These are phyloP conservation scores for Idaea aversata DNA, from an alignment of 2,888 invertebrate species.

Conservation along the genomic window DNA sequence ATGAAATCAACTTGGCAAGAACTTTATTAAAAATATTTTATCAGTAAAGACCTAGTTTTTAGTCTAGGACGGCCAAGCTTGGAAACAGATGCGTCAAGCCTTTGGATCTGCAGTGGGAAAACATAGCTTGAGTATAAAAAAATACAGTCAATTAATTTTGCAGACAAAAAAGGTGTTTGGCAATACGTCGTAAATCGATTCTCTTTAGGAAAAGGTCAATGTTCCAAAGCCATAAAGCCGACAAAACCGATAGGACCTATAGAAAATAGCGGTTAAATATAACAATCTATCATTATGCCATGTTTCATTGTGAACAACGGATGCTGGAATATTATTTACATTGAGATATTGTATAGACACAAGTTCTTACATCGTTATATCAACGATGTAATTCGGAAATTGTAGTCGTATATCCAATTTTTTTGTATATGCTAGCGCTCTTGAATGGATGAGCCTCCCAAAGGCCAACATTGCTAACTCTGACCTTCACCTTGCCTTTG, in stretches of 20 bases:
- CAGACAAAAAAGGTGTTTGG: background rate
- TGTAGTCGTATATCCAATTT: background rate
- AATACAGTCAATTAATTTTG: background rate
- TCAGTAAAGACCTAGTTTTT: no score
- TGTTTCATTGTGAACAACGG: slow-evolving; percentile 62
- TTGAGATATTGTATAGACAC: slow-evolving; percentile 65
- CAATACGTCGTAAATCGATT: background rate
- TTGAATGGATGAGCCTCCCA: slow-evolving; percentile 64
- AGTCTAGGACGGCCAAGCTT: no score
- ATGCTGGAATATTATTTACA: slow-evolving; percentile 71
- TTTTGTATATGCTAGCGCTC: background rate
- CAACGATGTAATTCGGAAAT: background rate
- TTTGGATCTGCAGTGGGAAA: no score
- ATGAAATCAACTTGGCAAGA: no score
- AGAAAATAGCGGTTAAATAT: slow-evolving; percentile 55
- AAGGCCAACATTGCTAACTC: slow-evolving; percentile 47
- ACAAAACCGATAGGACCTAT: slow-evolving; percentile 33
- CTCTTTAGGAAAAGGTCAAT: background rate
- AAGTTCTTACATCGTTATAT: slow-evolving; percentile 5
- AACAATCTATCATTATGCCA: slow-evolving; percentile 66
- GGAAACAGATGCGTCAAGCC: no score
- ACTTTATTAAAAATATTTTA: no score
- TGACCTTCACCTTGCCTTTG: slow-evolving; percentile 62
- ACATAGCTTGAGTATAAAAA: background rate
- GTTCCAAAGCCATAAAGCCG: slow-evolving; percentile 4